phyloP scores from a whole-genome alignment of 1,140 invertebrate species.

The Drosophila trapezifrons region DNA sequence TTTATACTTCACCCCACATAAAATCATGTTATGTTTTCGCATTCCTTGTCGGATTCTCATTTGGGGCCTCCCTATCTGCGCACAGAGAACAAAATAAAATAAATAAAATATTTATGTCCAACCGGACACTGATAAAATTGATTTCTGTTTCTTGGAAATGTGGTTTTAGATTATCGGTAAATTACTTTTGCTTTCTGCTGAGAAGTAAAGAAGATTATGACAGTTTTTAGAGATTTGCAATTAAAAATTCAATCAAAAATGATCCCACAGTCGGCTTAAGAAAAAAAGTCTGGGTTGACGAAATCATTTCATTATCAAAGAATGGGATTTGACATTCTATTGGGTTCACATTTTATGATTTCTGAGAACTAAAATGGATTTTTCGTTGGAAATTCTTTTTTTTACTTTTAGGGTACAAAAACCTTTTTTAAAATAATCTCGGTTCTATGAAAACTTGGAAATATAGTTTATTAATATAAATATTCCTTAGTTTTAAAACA shows the following conservation, averaged over 20 bases:
- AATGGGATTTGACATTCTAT: background rate
- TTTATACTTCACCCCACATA: background rate
- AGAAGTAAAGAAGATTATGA: background rate
- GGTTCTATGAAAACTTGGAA: no score
- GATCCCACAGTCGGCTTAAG: constrained; percentile 2
- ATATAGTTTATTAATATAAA: no score
- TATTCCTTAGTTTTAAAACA: no score
- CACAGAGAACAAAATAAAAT: constrained; percentile 6
- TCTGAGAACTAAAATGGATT: background rate
- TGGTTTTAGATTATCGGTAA: background rate
- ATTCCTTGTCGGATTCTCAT: constrained; percentile 36
- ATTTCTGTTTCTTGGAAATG: background rate
- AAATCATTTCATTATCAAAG: background rate
- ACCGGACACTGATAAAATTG: constrained; percentile 5
- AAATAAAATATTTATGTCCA: constrained; percentile 9
- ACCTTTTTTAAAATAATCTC: no score
- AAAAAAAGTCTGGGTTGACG: background rate
- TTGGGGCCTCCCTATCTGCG: constrained; percentile 39
- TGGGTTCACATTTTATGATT: no score
- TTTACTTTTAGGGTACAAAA: no score
- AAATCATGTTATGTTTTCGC: constrained; percentile 60
- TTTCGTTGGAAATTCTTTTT: no score
- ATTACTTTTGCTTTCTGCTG: background rate
- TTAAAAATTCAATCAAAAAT: background rate
- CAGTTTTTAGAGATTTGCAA: background rate